Conservation (phyloP, 2,113 vertebrate species). For the Notechis scutatus region DNA sequence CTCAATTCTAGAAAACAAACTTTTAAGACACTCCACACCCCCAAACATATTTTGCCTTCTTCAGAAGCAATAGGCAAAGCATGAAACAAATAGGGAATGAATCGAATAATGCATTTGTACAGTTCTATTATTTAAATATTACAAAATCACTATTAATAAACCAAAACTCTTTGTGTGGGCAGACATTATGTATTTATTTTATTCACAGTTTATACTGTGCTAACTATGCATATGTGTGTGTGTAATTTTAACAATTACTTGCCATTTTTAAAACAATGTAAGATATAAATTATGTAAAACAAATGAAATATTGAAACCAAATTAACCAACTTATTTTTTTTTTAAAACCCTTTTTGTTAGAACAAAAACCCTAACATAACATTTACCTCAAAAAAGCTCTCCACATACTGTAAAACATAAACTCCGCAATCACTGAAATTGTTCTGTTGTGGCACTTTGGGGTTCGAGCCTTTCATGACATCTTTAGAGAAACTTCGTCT, state of each 20-base stretch:
- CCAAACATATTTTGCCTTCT: not conserved
- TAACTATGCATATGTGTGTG: not conserved
- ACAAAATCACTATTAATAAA: not conserved
- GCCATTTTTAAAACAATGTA: not conserved
- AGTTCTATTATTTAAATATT: not conserved
- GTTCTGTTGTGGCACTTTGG: slow-evolving; percentile 96
- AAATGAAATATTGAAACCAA: not conserved
- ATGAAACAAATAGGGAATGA: not conserved
- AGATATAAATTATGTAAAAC: not conserved
- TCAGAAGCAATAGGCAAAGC: not conserved
- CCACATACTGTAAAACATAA: slow-evolving; percentile 94
- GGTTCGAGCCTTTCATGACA: slow-evolving; percentile 93
- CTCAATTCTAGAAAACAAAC: not conserved
- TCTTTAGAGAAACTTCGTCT: slow-evolving; percentile 93
- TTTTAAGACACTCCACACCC: not conserved
- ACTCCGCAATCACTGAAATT: slow-evolving; percentile 98
- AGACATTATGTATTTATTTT: not conserved
- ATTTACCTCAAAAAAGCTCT: slow-evolving; percentile 96
- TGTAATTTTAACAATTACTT: not conserved
- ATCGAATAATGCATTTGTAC: not conserved
- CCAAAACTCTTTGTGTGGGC: not conserved
- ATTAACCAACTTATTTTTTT: not conserved
- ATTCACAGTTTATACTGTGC: not conserved
- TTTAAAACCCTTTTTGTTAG: not conserved
- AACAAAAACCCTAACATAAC: not conserved